Evolutionary conservation across 2,888 invertebrate genomes (phyloP).

Genomic region (Operophtera brumata): DNA sequence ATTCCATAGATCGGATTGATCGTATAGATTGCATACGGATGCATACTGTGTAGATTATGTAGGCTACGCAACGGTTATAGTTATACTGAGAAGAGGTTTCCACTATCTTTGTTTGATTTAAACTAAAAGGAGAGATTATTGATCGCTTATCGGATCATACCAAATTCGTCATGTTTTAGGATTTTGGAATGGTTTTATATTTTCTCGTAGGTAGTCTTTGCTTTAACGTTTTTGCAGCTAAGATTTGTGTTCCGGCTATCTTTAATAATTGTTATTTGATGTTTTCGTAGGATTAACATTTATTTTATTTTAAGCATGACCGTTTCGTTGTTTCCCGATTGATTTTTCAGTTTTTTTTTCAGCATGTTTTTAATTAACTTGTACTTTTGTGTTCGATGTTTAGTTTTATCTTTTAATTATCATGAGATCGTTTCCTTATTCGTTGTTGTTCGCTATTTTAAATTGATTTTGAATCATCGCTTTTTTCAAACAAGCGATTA

Average conservation of each 20-base stretch:
- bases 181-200: constrained; percentile 21
- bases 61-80: background rate
- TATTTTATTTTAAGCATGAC: constrained; percentile 31
- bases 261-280: constrained; percentile 27
- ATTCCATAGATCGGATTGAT: too few species aligned
- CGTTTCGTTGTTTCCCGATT: constrained; percentile 17
- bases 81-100: too few species aligned
- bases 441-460: background rate
- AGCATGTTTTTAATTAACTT: constrained; percentile 35
- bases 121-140: background rate
- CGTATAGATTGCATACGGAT: too few species aligned
- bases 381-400: constrained; percentile 40
- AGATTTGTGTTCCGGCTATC: constrained; percentile 26
- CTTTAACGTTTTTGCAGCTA: constrained; percentile 25
- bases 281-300: constrained; percentile 30
- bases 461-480: background rate
- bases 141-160: background rate
- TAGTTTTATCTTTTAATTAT: constrained; percentile 33
- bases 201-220: constrained; percentile 43
- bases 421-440: constrained; percentile 16
- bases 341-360: constrained; percentile 21
- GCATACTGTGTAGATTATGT: background rate
- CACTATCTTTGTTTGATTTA: background rate
- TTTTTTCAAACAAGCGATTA: too few species aligned
- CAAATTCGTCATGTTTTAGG: background rate